Percentiles rank a stretch among this genome's conserved stretches.
These are phyloP conservation scores for Catocala sponsa DNA, from an alignment of 2,888 invertebrate species.

Conservation along the genomic window DNA sequence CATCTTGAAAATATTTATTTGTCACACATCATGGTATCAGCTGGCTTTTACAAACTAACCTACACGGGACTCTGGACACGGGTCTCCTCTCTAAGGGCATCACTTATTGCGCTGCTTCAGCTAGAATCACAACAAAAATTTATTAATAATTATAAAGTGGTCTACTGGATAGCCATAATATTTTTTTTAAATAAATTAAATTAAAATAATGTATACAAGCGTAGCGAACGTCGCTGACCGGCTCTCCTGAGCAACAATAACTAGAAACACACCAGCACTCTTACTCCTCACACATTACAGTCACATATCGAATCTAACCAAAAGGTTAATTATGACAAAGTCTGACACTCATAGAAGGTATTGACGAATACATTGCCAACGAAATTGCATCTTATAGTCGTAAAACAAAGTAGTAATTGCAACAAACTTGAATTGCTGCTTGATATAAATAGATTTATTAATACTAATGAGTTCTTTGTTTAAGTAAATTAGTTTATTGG, in stretches of 20 bases:
- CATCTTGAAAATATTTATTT: too few relatives aligned
- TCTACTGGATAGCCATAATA: too few relatives aligned
- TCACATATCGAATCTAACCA: slow-evolving; percentile 22
- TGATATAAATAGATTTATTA: slow-evolving; percentile 30
- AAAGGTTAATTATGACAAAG: slow-evolving; percentile 20
- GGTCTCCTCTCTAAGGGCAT: too few relatives aligned
- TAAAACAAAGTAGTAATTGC: not conserved
- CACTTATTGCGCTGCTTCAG: too few relatives aligned
- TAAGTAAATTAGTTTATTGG: slow-evolving; percentile 25
- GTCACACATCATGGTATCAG: too few relatives aligned
- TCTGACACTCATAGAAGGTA: slow-evolving; percentile 13
- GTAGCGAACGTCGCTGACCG: slow-evolving; percentile 60
- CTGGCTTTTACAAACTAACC: too few relatives aligned
- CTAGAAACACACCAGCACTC: slow-evolving; percentile 25
- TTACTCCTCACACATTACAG: slow-evolving; percentile 26
- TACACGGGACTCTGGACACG: too few relatives aligned
- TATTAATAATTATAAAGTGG: too few relatives aligned
- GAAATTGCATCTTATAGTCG: slow-evolving; percentile 22
- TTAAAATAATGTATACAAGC: slow-evolving; percentile 59
- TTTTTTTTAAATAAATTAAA: too few relatives aligned
- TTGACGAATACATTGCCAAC: slow-evolving; percentile 23
- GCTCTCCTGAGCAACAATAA: slow-evolving; percentile 37
- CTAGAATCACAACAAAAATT: too few relatives aligned
- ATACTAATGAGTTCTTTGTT: slow-evolving; percentile 34
- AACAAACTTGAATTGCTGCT: not conserved